These are phyloP conservation scores for Petrolisthes cinctipes DNA, from an alignment of 2,888 invertebrate species.

Conservation along the genomic window DNA sequence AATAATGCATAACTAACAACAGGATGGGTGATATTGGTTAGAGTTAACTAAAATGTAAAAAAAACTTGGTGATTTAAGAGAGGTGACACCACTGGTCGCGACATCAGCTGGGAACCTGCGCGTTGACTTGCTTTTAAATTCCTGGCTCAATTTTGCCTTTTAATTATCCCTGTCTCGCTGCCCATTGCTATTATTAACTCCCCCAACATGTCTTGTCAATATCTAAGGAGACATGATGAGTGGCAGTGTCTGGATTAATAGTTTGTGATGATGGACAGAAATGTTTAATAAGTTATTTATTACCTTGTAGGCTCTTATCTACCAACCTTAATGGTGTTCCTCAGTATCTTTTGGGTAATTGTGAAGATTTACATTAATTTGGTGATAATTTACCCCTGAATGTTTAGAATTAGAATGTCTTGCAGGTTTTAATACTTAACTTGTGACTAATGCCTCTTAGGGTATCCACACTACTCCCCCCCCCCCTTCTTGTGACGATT, in stretches of 20 bases:
- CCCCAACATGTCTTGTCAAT: too few relatives aligned
- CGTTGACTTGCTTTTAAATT: conserved; percentile 8
- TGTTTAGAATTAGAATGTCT: too few relatives aligned
- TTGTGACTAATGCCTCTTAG: too few relatives aligned
- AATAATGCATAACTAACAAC: not conserved
- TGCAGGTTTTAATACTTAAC: too few relatives aligned
- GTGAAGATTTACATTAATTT: not conserved
- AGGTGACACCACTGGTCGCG: conserved; percentile 5
- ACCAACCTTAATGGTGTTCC: not conserved
- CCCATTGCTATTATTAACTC: too few relatives aligned
- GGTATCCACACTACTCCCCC: too few relatives aligned
- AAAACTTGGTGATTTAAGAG: not conserved
- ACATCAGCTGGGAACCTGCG: conserved; percentile 10
- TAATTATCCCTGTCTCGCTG: not conserved
- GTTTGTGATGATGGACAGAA: not conserved
- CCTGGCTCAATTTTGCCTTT: conserved; percentile 1
- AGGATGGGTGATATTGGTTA: not conserved
- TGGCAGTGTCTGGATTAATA: not conserved
- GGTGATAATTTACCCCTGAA: not conserved
- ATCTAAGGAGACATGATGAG: not conserved
- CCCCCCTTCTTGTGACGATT: too few relatives aligned
- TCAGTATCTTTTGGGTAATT: not conserved
- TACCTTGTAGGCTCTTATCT: not conserved
- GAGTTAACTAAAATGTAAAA: not conserved
- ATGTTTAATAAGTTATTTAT: not conserved